Base-by-base conservation (phyloP, 2,797 vertebrate genomes). In the Galago senegalensis region DNA sequence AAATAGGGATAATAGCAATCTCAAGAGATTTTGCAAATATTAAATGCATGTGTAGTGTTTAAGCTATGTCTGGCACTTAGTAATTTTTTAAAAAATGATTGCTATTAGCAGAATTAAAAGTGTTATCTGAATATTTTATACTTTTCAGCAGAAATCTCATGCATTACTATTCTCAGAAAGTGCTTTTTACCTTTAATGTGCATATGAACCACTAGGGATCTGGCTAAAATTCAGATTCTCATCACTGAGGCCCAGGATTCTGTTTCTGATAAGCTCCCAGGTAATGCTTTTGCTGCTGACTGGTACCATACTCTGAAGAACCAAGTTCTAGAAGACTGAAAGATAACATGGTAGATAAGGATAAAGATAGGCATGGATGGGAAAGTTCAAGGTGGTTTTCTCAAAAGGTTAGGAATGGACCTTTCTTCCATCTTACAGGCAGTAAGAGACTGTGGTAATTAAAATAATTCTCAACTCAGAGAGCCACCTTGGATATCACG, bases 1-100 rank as follows among this genome's bases (percentile, higher is more conserved):
- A 85, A 82, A 58, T 91, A n/a, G 17, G 29, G 29, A 70, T 81
- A 90, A 65, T 25, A 37, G 25, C 72, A 63, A 7, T 37, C 43
- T 85, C 16, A 37, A 58, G 23, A 34, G 6, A 40, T 40, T 40
- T 61, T 53, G 0, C 61, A 34, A 89, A 27, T 23, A 65, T 34
- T 86, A 40, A 69, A 34, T 89, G 7, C 5, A 40, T 43, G 12
- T 82, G 43, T 73, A 46, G 43, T 75, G 34, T 29, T 37, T 34
- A 90, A 87, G 21, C 49, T 3, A 17, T 49, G 5, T 75, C 53
- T 40, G 29, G 10, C 6, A 46, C 46, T 87, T 83, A 17, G 37
- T 56, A 87, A 84, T 49, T 93, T 92, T 93, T 87, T 63, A 75
- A 43, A 80, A 79, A 97, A 75, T 75, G 29, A 7, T 69, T 91